Evolutionary conservation across 64 coral and sea anemone species (phyloP).

Genomic region (Stylophora pistillata): DNA sequence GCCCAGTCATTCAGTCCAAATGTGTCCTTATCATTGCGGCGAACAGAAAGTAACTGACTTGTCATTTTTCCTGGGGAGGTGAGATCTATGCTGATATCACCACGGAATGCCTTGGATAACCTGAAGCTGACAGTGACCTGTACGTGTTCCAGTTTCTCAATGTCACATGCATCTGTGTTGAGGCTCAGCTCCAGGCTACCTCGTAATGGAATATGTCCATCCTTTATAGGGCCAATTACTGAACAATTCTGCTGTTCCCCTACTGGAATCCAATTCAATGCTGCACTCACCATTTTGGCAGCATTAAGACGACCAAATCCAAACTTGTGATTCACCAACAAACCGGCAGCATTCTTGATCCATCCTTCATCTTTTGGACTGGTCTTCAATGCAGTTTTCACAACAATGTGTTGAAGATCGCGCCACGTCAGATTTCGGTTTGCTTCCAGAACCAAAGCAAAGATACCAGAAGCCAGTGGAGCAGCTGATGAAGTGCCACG

Average conservation of each 20-base stretch:
- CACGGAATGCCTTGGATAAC: constrained; percentile 82
- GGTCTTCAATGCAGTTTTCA: constrained; percentile 83
- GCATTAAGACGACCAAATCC: constrained; percentile 95
- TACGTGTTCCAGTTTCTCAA: constrained; percentile 89
- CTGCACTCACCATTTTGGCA: constrained; percentile 65
- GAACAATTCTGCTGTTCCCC: constrained; percentile 82
- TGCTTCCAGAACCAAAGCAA: constrained; percentile 94
- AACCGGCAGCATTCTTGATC: constrained; percentile 83
- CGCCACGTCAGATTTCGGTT: constrained; percentile 90
- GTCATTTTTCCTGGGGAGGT: constrained; percentile 76
- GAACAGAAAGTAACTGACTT: constrained; percentile 77
- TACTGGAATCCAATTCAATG: constrained; percentile 80
- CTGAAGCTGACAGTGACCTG: constrained; percentile 75
- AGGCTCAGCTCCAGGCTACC: constrained; percentile 50
- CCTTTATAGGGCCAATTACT: constrained; percentile 38
- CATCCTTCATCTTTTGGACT: constrained; percentile 92
- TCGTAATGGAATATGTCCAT: constrained; percentile 53
- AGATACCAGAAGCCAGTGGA: constrained; percentile 92
- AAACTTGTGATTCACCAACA: constrained; percentile 95
- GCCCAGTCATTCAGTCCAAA: constrained; percentile 84
- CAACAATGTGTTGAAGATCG: constrained; percentile 94
- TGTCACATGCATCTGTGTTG: constrained; percentile 77
- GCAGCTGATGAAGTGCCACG: constrained; percentile 95
- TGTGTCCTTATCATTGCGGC: constrained; percentile 66
- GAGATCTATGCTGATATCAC: constrained; percentile 81